These are phyloP conservation scores for Xenops minutus DNA, from an alignment of 2,797 vertebrate species.

Conservation along the genomic window DNA sequence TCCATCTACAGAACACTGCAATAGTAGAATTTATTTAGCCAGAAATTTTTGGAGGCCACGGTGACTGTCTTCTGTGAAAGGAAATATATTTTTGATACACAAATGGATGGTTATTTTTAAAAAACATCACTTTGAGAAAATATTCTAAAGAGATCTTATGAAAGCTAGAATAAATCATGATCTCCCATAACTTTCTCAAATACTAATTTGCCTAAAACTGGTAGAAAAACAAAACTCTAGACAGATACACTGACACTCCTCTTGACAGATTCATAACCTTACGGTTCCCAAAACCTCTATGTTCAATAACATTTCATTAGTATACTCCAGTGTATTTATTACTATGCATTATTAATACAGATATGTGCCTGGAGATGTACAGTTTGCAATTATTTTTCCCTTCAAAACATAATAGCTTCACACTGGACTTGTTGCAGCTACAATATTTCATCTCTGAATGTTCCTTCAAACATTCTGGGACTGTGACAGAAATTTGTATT, in stretches of 20 bases:
- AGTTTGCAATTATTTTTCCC: slow-evolving; percentile 79
- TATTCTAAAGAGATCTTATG: background rate
- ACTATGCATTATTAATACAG: slow-evolving; percentile 77
- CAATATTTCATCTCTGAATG: slow-evolving; percentile 78
- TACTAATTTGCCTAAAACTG: slow-evolving; percentile 48
- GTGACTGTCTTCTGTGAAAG: background rate
- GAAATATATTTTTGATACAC: background rate
- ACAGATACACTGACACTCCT: slow-evolving; percentile 41
- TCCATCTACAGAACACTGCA: background rate
- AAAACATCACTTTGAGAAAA: background rate
- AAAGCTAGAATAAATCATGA: slow-evolving; percentile 38
- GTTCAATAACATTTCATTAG: slow-evolving; percentile 75
- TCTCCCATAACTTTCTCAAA: slow-evolving; percentile 13
- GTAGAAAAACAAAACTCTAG: slow-evolving; percentile 15
- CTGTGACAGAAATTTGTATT: slow-evolving; percentile 83
- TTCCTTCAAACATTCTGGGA: slow-evolving; percentile 70
- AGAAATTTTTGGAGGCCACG: background rate
- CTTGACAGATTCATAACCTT: slow-evolving; percentile 58
- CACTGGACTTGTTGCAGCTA: slow-evolving; percentile 68
- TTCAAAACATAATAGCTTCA: slow-evolving; percentile 77
- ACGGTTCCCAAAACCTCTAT: slow-evolving; percentile 58
- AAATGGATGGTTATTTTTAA: background rate
- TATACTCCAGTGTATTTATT: slow-evolving; percentile 71
- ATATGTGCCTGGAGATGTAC: slow-evolving; percentile 72
- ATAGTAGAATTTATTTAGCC: background rate